Evolutionary conservation across 2,888 invertebrate genomes (phyloP).

Genomic region (Acleris cristana): DNA sequence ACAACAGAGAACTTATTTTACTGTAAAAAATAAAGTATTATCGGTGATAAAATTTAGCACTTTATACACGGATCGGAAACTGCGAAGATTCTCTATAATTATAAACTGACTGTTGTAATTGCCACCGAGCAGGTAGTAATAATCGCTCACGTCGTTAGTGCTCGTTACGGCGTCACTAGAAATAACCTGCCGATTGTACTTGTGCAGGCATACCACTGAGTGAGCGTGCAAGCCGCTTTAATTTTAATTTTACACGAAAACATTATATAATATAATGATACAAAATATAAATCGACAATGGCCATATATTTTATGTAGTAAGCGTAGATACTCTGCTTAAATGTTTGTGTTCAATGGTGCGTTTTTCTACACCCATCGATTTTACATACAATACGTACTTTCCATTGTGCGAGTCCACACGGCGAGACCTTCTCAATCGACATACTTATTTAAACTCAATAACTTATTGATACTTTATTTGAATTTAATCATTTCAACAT

Average conservation of each 20-base stretch:
- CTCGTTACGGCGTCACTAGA: conserved; percentile 4
- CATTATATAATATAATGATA: conserved; percentile 7
- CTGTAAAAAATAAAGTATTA: conserved; percentile 15
- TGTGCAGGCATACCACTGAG: conserved; percentile 5
- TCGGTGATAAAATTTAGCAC: conserved; percentile 13
- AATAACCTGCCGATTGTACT: conserved; percentile 23
- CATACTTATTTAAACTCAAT: conserved; percentile 19
- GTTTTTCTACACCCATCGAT: conserved; percentile 4
- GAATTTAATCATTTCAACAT: conserved; percentile 6
- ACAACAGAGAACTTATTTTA: conserved; percentile 8
- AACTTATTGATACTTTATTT: conserved; percentile 20
- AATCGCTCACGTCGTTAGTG: conserved; percentile 14
- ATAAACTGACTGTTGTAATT: conserved; percentile 17
- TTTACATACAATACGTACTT: neutral
- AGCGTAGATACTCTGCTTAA: conserved; percentile 1
- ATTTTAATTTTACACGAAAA: conserved; percentile 10
- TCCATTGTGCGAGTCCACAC: neutral
- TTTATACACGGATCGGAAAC: conserved; percentile 8
- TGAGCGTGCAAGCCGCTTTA: conserved; percentile 7
- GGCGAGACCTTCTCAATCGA: neutral
- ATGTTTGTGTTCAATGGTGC: conserved; percentile 24
- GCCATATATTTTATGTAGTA: conserved; percentile 28
- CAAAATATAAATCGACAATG: conserved; percentile 19
- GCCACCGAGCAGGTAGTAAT: conserved; percentile 26
- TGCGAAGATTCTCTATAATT: conserved; percentile 1